Evolutionary conservation across 2,888 invertebrate species (phyloP).

Genomic region (Acanthacorydalis orientalis): DNA sequence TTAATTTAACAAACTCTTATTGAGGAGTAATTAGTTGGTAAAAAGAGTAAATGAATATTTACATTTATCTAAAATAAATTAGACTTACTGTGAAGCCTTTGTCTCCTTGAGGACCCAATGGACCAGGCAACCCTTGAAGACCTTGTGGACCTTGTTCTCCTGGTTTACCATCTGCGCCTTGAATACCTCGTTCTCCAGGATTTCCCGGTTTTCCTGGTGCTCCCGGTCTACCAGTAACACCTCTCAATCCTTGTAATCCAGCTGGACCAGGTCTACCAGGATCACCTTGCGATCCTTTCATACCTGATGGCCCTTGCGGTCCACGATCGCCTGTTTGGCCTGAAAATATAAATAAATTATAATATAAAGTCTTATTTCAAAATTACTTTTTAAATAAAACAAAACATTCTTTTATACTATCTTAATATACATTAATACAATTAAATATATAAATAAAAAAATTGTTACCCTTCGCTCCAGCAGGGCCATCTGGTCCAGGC

Average conservation of each 20-base stretch:
- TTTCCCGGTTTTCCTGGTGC: slow-evolving; percentile 50
- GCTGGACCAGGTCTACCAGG: slow-evolving; percentile 38
- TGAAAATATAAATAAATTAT: slow-evolving; percentile 11
- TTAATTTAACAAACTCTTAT: too few species aligned
- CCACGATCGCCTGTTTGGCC: slow-evolving; percentile 58
- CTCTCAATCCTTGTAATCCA: slow-evolving; percentile 40
- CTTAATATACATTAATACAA: too few species aligned
- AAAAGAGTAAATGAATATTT: slow-evolving; percentile 1
- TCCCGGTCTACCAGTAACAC: slow-evolving; percentile 51
- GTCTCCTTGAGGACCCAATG: slow-evolving; percentile 61
- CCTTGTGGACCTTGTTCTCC: slow-evolving; percentile 72
- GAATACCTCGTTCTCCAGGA: slow-evolving; percentile 54
- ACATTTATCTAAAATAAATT: background rate
- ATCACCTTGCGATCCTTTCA: slow-evolving; percentile 42
- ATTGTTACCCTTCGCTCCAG: slow-evolving; percentile 49
- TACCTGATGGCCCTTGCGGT: slow-evolving; percentile 41
- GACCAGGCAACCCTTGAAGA: slow-evolving; percentile 61
- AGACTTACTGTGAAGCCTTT: slow-evolving; percentile 49
- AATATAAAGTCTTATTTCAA: background rate
- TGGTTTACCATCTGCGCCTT: slow-evolving; percentile 71
- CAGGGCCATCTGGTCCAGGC: slow-evolving; percentile 60
- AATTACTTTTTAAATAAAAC: too few species aligned
- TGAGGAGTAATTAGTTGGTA: too few species aligned
- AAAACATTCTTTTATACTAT: too few species aligned
- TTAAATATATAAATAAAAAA: background rate